Evolutionary conservation across 2,113 vertebrate species (phyloP).

Genomic region (Microcebus griseorufus): DNA sequence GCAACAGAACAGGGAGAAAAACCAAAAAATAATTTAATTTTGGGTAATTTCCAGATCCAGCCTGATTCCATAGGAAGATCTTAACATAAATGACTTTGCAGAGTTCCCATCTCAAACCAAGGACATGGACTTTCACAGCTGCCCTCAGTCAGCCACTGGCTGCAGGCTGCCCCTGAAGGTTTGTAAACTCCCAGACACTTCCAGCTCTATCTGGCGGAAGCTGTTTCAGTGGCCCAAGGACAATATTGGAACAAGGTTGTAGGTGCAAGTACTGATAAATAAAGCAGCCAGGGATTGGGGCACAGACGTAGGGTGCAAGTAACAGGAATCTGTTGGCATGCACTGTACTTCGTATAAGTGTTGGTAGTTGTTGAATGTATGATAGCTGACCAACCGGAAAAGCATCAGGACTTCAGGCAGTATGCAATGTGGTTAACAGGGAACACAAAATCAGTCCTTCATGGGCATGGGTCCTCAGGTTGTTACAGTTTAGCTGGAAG

Average conservation of each 20-base stretch:
- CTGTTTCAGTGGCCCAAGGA: neutral
- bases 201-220: neutral
- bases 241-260: neutral
- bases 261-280: neutral
- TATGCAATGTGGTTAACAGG: neutral
- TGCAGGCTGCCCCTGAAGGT: neutral
- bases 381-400: neutral
- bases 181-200: neutral
- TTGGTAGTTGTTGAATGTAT: neutral
- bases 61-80: neutral
- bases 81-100: neutral
- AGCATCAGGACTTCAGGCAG: neutral
- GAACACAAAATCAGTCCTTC: neutral
- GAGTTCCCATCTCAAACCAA: neutral
- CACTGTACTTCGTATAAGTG: neutral
- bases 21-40: neutral
- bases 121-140: neutral
- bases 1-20: neutral
- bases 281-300: neutral
- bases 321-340: neutral
- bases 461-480: neutral
- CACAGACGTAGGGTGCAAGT: neutral
- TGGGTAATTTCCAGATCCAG: neutral
- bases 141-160: neutral
- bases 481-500: neutral